Base-by-base conservation (phyloP, 1,140 invertebrate genomes). In the Vollenhovia emeryi region DNA sequence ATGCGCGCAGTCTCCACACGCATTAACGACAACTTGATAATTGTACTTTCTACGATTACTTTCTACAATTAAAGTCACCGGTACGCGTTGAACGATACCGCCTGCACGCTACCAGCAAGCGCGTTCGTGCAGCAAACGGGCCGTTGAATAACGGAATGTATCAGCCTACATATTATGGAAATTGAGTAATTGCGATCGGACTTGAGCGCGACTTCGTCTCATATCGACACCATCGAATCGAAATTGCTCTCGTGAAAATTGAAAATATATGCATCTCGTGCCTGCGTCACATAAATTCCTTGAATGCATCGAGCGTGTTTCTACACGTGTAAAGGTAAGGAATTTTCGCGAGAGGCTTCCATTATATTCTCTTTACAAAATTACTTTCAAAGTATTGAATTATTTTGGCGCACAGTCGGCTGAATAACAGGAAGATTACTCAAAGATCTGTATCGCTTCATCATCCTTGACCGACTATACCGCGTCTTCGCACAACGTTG, bases 11-110 rank as follows among this genome's bases (percentile, higher is more conserved):
- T 43, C 18, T 60, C n/a, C 13, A 13, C 15, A 75, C 18, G 1
- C 3, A 62, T 30, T 45, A 13, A 0, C 48, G 33, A 48, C 15
- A 30, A 43, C 30, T 18, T 62, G 43, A 50, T 66, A 52, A 78
- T 68, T 79, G 11, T 68, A 55, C 62, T 79, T 79, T 79, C 62
- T 79, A 68, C 62, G 18, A 68, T 68, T 79, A 68, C 76, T 79
- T 79, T 68, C 76, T 68, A 79, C 21, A 68, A 79, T 79, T 68
- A 79, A 15, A 79, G 33, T 21, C 9, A 57, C 27, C n/a, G 33
- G 48, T 36, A 36, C 30, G 21, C 18, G n/a, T 45, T 24, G 27
- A 76, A 60, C 55, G 73, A 59, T 76, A 62, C 18, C 7, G 30
- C 21, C 36, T n/a, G 59, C 40, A 30, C 2, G 59, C 30, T 43